These are phyloP conservation scores for Heliconius charithonia DNA, from an alignment of 2,888 invertebrate genomes.

Conservation along the genomic window DNA sequence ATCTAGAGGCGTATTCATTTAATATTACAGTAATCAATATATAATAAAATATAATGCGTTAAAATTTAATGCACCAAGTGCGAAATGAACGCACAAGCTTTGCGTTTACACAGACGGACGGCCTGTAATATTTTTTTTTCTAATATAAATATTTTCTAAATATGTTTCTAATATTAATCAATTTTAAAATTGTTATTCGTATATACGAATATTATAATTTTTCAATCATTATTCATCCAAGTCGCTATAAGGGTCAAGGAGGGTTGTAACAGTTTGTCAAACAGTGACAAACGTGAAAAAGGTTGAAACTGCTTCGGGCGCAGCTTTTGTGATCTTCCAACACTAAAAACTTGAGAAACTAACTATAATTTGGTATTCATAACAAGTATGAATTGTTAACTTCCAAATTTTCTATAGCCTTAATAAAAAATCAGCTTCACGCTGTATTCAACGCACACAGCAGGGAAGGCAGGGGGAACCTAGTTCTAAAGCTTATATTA, in stretches of 20 bases:
- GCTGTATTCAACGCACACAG: no score
- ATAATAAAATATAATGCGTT: not conserved
- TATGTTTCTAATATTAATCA: not conserved
- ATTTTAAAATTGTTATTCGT: no score
- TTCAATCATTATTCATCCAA: not conserved
- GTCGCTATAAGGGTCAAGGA: not conserved
- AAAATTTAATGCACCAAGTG: not conserved
- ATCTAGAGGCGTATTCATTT: no score
- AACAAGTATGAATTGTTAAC: not conserved
- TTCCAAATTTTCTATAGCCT: not conserved
- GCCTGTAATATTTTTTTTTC: not conserved
- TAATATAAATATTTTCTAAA: not conserved
- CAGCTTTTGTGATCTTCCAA: conserved; percentile 26
- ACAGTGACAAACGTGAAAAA: conserved; percentile 16
- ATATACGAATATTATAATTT: no score
- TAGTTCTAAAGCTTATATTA: not conserved
- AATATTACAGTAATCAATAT: not conserved
- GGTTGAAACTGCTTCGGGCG: conserved; percentile 1
- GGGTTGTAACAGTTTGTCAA: not conserved
- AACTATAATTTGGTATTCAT: conserved; percentile 24
- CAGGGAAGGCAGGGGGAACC: no score
- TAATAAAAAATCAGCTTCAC: no score
- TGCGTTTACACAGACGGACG: not conserved
- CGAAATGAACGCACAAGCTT: not conserved
- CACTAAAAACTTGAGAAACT: conserved; percentile 24